phyloP scores from a whole-genome alignment of 2,888 invertebrate species.

The Spatulosminthurus flaviceps region DNA sequence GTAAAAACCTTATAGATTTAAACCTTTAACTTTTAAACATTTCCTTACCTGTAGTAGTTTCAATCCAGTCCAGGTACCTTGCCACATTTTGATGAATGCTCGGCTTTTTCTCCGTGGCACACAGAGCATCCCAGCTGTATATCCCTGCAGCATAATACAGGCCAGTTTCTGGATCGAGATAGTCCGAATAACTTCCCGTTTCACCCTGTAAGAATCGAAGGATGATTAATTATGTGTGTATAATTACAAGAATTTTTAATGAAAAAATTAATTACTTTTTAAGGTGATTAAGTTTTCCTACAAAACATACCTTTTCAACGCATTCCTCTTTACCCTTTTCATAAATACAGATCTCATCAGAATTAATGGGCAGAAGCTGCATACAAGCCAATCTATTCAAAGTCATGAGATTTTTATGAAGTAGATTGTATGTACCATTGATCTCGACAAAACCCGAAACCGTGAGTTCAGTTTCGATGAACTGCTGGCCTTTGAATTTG shows the following conservation, averaged over 20 bases:
- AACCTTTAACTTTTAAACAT: not conserved
- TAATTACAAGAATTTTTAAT: not conserved
- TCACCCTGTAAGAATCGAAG: conserved; percentile 12
- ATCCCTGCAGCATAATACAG: conserved; percentile 33
- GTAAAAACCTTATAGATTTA: not conserved
- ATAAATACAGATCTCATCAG: conserved; percentile 35
- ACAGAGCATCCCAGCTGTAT: conserved; percentile 16
- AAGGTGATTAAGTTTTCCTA: not conserved
- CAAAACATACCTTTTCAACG: conserved; percentile 15
- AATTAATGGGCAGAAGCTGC: conserved; percentile 11
- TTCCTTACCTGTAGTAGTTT: conserved; percentile 29
- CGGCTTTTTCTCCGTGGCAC: not conserved
- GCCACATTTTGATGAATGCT: conserved; percentile 39
- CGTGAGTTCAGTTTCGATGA: not conserved
- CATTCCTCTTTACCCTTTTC: conserved; percentile 25
- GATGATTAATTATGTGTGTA: too few species aligned
- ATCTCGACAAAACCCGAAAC: conserved; percentile 34
- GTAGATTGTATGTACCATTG: not conserved
- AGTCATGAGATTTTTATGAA: not conserved
- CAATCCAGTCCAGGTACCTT: conserved; percentile 35
- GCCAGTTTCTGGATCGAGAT: conserved; percentile 22
- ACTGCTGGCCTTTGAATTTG: conserved; percentile 33
- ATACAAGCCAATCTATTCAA: not conserved
- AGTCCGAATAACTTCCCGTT: conserved; percentile 33
- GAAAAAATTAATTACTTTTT: not conserved